A percentile compares a stretch with the other conserved stretches of the same genome.
These are phyloP conservation scores for Prosopocoilus inquinatus DNA, from an alignment of 2,888 invertebrate species.

Conservation along the genomic window DNA sequence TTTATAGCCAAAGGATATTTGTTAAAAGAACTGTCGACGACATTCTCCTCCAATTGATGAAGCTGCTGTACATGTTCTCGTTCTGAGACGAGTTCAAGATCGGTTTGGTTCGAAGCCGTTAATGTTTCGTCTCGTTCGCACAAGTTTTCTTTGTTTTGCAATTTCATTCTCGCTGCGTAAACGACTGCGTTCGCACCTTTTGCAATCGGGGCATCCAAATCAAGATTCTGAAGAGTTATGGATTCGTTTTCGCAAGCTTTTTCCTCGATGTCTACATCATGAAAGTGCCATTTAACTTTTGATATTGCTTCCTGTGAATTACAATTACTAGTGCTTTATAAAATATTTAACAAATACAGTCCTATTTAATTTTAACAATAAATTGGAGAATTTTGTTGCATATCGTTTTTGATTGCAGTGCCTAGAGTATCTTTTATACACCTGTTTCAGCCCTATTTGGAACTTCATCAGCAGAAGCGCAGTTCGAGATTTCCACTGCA, in stretches of 20 bases:
- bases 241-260: slow-evolving; percentile 46
- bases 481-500: no score
- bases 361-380: no score
- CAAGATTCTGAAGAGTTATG: slow-evolving; percentile 60
- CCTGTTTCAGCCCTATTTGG: no score
- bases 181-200: slow-evolving; percentile 83
- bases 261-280: slow-evolving; percentile 49
- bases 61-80: slow-evolving; percentile 12
- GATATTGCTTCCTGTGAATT: slow-evolving; percentile 57
- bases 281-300: slow-evolving; percentile 57
- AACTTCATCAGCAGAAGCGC: no score
- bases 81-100: not conserved
- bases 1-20: slow-evolving; percentile 74
- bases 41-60: not conserved
- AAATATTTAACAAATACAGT: no score
- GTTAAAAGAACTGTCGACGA: slow-evolving; percentile 27
- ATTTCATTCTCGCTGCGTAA: slow-evolving; percentile 63
- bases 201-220: slow-evolving; percentile 69
- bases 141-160: slow-evolving; percentile 14
- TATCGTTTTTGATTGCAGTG: no score
- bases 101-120: not conserved
- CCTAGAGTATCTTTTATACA: no score
- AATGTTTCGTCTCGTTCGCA: not conserved
- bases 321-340: not conserved
- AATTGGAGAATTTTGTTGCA: no score